A percentile compares a stretch with the other conserved stretches of the same genome.
phyloP scores from a whole-genome alignment of 2,888 invertebrate species.

The Pseudococcus jackbeardsleyi region DNA sequence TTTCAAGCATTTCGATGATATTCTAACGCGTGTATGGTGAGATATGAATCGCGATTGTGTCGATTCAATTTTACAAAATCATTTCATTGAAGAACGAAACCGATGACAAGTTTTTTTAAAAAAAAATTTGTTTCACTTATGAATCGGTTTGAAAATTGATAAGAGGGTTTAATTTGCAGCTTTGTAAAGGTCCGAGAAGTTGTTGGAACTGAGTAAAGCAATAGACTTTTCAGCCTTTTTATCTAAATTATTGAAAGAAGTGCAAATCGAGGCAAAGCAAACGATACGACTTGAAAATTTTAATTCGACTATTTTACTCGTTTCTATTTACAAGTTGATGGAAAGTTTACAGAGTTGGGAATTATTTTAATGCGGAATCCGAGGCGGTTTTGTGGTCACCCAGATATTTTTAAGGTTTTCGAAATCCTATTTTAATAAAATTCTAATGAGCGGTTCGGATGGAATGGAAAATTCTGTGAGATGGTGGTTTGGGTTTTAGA shows the following conservation, averaged over 20 bases:
- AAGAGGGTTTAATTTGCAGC: not conserved
- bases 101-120: not conserved
- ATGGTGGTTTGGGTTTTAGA: not conserved
- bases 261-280: not conserved
- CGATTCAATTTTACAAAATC: not conserved
- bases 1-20: slow-evolving; percentile 51
- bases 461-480: not conserved
- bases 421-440: not conserved
- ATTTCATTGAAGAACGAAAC: not conserved
- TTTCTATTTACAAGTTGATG: slow-evolving; percentile 17
- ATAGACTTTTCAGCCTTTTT: not conserved
- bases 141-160: not conserved
- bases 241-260: not conserved
- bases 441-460: not conserved
- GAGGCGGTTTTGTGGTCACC: not conserved
- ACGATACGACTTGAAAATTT: not conserved
- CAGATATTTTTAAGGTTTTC: not conserved
- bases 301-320: not conserved
- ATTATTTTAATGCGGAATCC: not conserved
- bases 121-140: not conserved
- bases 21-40: not conserved
- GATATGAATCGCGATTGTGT: slow-evolving; percentile 16
- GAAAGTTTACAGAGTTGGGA: not conserved
- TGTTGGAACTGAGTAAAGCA: not conserved
- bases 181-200: not conserved